Evolutionary conservation across 2,888 invertebrate species (phyloP).

Genomic region (Acheta domesticus): DNA sequence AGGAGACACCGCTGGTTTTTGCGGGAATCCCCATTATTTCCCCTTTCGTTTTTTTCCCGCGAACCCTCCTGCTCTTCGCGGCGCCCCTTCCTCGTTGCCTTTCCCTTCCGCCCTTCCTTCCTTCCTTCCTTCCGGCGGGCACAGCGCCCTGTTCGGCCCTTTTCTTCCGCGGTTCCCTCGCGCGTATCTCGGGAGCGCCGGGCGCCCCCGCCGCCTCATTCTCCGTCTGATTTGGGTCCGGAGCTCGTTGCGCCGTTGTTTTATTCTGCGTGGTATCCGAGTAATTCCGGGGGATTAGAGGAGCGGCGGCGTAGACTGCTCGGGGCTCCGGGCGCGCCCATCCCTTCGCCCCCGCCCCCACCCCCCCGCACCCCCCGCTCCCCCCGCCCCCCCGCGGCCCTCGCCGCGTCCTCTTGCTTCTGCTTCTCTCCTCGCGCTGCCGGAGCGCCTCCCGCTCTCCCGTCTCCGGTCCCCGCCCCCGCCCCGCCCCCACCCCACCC

Average conservation of each 20-base stretch:
- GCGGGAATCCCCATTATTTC: no score
- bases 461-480: neutral
- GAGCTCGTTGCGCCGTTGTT: slow-evolving; percentile 28
- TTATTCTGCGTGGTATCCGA: slow-evolving; percentile 31
- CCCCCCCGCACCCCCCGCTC: neutral
- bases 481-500: neutral
- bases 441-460: neutral
- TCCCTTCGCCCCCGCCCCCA: neutral
- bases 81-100: no score
- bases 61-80: no score
- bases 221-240: slow-evolving; percentile 18
- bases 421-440: no score
- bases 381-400: neutral
- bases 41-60: no score
- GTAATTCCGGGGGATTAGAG: slow-evolving; percentile 31
- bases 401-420: neutral
- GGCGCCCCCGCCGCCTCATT: neutral
- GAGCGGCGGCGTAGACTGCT: slow-evolving; percentile 19
- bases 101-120: no score
- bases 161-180: no score
- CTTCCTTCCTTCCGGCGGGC: no score
- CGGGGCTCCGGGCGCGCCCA: neutral
- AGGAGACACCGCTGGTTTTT: no score
- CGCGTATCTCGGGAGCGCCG: no score
- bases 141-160: no score